Base-by-base conservation (phyloP, 2,113 vertebrate genomes). In the Trachemys scripta region DNA sequence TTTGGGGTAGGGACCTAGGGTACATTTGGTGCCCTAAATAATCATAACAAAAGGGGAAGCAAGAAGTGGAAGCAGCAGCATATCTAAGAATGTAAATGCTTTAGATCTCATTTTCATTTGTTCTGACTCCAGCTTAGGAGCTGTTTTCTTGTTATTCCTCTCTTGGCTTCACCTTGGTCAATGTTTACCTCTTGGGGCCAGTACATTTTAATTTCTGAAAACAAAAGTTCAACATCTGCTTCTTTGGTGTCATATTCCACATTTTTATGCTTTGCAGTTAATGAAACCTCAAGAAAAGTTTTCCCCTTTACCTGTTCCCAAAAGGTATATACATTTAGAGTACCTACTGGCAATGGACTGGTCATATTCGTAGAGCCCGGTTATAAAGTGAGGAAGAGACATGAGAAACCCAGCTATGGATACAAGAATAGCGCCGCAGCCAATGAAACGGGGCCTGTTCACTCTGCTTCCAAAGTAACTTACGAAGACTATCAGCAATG, bases 391-490 rank as follows among this genome's bases (percentile, higher is more conserved):
- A 0, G 99, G 99, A 51, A 99, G 81, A 0, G 98, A 95, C 97
- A 99, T 99, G 50, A 99, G 96, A 90, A 99, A 97, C 0, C 98
- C 98, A 0, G 99, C 99, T 93, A 99, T 10, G 24, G 99, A 98
- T 20, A 99, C 99, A 0, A 99, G 96, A 80, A 99, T 82, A 5
- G 99, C 99, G 12, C 99, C 99, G 0, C 69, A 97, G 16, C 99
- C 99, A 1, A 99, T 99, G 94, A 98, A 97, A 5, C 98, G 99
- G 0, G 99, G 99, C 10, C 99, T 96, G 97, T 99, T 99, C 4
- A 99, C 98, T 1, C 99, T 97, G 95, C 99, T 99, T 51, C 99
- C 99, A 0, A 99, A 98, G 96, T 99, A 99, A 90, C 99, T 99
- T 76, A 99, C 97, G 10, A 99, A 99, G 88, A 99, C 98, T 0